Conservation (phyloP, 2,113 vertebrate species). For the Chamaea fasciata region DNA sequence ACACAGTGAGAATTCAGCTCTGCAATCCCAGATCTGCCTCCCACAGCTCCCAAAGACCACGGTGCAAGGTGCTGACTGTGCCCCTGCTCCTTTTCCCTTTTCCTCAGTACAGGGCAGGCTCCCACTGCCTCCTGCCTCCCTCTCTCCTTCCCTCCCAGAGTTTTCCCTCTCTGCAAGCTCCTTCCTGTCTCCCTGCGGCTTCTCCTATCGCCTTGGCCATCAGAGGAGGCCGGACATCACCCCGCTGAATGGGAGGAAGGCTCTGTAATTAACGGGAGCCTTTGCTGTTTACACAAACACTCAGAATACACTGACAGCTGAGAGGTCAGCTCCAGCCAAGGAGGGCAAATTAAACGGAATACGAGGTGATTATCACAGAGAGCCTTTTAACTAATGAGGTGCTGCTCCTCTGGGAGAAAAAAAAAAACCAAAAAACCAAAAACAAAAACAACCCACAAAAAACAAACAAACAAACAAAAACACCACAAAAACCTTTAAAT, state of each 20-base stretch:
- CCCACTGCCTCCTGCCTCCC: neutral
- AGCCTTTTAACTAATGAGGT: neutral
- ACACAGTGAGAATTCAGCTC: neutral
- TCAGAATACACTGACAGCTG: constrained; percentile 35
- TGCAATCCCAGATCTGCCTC: neutral
- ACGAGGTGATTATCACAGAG: neutral
- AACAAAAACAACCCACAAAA: too few species aligned
- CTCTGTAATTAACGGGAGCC: constrained; percentile 72
- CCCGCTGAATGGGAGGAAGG: constrained; percentile 75
- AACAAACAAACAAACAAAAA: too few species aligned
- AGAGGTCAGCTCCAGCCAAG: constrained; percentile 40
- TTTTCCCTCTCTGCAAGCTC: constrained; percentile 55
- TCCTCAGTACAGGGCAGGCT: neutral
- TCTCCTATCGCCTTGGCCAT: constrained; percentile 56
- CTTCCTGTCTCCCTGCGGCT: constrained; percentile 67
- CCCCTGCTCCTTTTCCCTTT: neutral
- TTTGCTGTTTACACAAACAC: constrained; percentile 74
- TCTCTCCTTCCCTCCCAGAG: neutral
- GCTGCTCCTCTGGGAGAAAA: neutral
- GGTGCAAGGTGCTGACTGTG: rapidly evolving
- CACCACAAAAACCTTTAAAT: neutral
- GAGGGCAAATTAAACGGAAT: constrained; percentile 29
- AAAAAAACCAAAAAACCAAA: too few species aligned
- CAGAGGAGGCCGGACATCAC: constrained; percentile 61
- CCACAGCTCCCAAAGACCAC: neutral